Base-by-base conservation (phyloP, 2,797 vertebrate genomes). In the Dipus sagitta region DNA sequence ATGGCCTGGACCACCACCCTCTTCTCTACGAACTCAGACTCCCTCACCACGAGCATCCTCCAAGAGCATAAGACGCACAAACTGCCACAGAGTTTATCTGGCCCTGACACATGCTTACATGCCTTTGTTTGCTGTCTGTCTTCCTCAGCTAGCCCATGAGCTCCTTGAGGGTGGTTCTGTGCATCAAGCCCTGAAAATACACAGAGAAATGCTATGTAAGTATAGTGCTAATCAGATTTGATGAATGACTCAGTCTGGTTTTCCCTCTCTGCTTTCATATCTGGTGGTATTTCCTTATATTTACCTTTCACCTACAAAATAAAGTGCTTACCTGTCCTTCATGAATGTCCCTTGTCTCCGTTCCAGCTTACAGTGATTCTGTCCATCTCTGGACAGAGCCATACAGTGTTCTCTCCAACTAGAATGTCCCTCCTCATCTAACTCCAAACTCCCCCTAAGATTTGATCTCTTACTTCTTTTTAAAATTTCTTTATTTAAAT, bases 191-290 rank as follows among this genome's bases (percentile, higher is more conserved):
- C 42, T 74, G 89, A 68, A 20, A 38, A 38, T 38, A 75, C 12
- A 38, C 52, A 86, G 28, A 87, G 75, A 0, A 21, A 34, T 24
- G 83, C 77, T 94, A 34, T 58, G 32, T 32, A 47, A 72, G 76
- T 34, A 76, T 14, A 38, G 21, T n/a, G 38, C 24, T 65, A 26
- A 30, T 58, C 58, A 83, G 9, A 86, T 74, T 84, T 80, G n/a
- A 42, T 58, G n/a, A 76, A 78, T 60, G 15, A 30, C 21, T 21
- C 20, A 74, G 15, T 67, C 32, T 54, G 23, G 65, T 17, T 68
- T 95, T 83, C 76, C 30, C 54, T 93, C 30, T 77, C 23, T 17
- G 18, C 17, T 84, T 58, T 86, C n/a, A 94, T 47, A 84, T 14
- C 18, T 38, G 21, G 11, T 67, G 17, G 10, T 81, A 34, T 68